Evolutionary conservation across 2,113 vertebrate genomes (phyloP), one percentile per base, ranked within the genome.

Genomic region (Lampris megalopsis): DNA sequence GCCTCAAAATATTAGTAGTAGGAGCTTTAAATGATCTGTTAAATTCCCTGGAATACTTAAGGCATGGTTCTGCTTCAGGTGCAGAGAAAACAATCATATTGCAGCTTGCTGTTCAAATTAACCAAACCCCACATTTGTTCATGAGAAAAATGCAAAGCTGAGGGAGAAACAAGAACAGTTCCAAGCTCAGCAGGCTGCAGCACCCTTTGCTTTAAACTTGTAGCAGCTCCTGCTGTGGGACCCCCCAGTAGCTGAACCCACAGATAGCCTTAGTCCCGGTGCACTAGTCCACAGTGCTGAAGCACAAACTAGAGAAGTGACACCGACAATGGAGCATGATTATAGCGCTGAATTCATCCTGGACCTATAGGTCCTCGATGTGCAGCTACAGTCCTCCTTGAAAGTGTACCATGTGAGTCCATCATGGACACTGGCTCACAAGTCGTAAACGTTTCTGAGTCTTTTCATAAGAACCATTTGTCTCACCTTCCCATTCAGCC

Each of bases 71-170:
- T 77, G 61, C 11, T 71, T 77, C 38, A 70, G 48, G 49, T 77
- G 75, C 36, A 41, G 81, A 3, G 48, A 62, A 9, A 71, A 83
- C 78, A 76, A 71, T 3, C 81, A 79, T 42, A 79, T 83, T 38
- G 71, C 66, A 24, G 43, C 8, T 9, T 6, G 35, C 1, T 79
- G 69, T 43, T 37, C 9, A 5, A 53, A 49, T 40, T 40, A 74
- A 40, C 70, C 71, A 47, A 83, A 83, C 36, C 60, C 70, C 2
- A 48, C 8, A 4, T 11, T 72, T 11, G 63, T 77, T 3, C 38
- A 7, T 5, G 43, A 71, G 24, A 78, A 77, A n/a, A 75, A 75
- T 36, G 40, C 43, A 54, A 65, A 74, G 43, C 65, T 75, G 5
- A 78, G n/a, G 24, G 61, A 59, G 5, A 78, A 11, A 45, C 45